phyloP scores from a whole-genome alignment of 2,888 invertebrate species.

The Harpalus rubripes region DNA sequence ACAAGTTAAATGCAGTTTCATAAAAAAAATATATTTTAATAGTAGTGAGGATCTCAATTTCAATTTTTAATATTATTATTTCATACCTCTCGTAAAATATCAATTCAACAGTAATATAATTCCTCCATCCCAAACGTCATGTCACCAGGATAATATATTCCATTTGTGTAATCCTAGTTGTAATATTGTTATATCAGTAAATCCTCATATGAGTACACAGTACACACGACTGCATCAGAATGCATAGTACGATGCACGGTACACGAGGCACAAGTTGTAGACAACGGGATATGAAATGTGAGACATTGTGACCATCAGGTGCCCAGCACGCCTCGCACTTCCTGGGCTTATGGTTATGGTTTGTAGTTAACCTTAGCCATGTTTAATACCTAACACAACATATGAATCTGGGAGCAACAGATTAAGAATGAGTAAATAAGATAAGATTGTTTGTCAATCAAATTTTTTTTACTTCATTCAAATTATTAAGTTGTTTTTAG shows the following conservation, averaged over 20 bases:
- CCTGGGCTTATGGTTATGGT: background rate
- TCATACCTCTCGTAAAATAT: too few relatives aligned
- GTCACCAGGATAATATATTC: background rate
- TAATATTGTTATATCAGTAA: background rate
- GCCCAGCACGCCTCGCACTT: background rate
- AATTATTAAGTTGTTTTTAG: too few relatives aligned
- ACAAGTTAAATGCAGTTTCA: too few relatives aligned
- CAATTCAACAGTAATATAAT: too few relatives aligned
- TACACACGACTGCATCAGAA: background rate
- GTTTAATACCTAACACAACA: background rate
- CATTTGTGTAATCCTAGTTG: background rate
- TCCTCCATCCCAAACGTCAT: background rate
- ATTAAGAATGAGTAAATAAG: background rate
- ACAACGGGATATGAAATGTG: slow-evolving; percentile 1
- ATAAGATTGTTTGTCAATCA: background rate
- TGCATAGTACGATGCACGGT: background rate
- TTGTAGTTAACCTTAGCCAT: background rate
- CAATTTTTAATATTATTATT: too few relatives aligned
- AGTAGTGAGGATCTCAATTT: too few relatives aligned
- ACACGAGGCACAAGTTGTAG: background rate
- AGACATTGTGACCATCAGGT: background rate
- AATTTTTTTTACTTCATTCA: background rate
- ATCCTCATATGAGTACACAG: background rate
- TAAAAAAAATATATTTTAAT: too few relatives aligned
- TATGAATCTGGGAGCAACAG: background rate